Base-by-base conservation (phyloP, 30 jellyfish, hydroid and myxozoan genomes). In the Nemopilema nomurai region DNA sequence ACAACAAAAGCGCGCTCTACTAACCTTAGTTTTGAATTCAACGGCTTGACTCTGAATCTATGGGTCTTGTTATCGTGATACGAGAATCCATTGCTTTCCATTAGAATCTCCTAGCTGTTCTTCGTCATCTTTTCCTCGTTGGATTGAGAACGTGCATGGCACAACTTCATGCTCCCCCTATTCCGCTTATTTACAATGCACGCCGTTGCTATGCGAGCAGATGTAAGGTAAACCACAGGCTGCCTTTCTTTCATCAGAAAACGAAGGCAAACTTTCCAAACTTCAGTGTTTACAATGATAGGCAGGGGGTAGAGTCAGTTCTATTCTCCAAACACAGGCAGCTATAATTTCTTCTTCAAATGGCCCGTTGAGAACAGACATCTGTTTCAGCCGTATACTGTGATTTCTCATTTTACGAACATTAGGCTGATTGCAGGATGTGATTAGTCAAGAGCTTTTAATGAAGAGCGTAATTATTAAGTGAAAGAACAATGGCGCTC, bases 141-240 rank as follows among this genome's bases (percentile, higher is more conserved):
- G n/a, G n/a, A n/a, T n/a, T n/a, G n/a, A n/a, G n/a, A 41, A 41
- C 57, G 57, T 13, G 13, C 57, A 3, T 3, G 57, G 13, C 6
- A 6, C 73, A 63, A 19, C 29, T 19, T 23, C 33, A 17, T 29
- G 17, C 32, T 32, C 19, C 20, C 30, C 32, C 19, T 23, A 29
- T 67, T 21, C 23, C 23, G 9, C 51, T 23, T 29, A 67, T 67
- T 32, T 23, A 29, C 30, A 67, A 29, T 29, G 51, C 33, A 67
- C 19, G 27, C 23, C 22, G 87, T 77, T 77, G 87, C 87, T 77
- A 77, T 52, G 87, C 62, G 31, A 25, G 87, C 87, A 77, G 87
- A 77, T 77, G 87, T 77, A 49, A 27, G 50, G 76, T 28, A 77
- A 77, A 62, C 50, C 67, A 25, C 51, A 32, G 50, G 71, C 33